phyloP scores from a whole-genome alignment of 2,113 vertebrate genomes.

The Sminthopsis crassicaudata region DNA sequence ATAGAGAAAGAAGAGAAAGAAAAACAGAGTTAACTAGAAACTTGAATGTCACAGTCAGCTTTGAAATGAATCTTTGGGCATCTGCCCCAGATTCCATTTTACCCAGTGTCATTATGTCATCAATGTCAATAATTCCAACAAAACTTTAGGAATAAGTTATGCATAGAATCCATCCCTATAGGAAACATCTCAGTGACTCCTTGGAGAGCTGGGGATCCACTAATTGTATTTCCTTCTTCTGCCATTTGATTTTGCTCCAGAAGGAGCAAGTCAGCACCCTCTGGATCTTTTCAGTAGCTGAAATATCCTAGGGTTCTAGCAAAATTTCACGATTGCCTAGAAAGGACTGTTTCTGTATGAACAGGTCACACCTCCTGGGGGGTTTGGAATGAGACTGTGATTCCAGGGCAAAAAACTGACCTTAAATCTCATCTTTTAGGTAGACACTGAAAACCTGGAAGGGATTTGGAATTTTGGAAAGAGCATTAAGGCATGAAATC shows the following conservation, averaged over 20 bases:
- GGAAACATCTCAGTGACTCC: background rate
- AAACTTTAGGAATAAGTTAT: slow-evolving; percentile 35
- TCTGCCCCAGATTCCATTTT: background rate
- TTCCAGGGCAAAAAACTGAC: background rate
- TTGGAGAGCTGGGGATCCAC: slow-evolving; percentile 53
- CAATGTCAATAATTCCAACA: slow-evolving; percentile 44
- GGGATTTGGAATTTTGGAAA: background rate
- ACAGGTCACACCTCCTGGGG: slow-evolving; percentile 37
- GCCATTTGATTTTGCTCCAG: slow-evolving; percentile 50
- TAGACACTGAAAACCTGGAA: slow-evolving; percentile 11
- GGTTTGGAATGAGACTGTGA: slow-evolving; percentile 14
- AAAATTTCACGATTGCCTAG: slow-evolving; percentile 52
- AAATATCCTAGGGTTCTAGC: slow-evolving; percentile 4
- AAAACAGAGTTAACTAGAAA: background rate
- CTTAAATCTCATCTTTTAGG: slow-evolving; percentile 9
- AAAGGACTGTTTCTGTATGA: slow-evolving; percentile 46
- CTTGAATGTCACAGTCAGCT: background rate
- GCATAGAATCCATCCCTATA: slow-evolving; percentile 48
- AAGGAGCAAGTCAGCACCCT: slow-evolving; percentile 60
- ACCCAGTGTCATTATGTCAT: slow-evolving; percentile 37
- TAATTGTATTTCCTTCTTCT: slow-evolving; percentile 23
- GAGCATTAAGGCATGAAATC: background rate
- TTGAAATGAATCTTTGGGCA: background rate
- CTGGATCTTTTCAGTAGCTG: slow-evolving; percentile 59
- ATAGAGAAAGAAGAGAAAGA: background rate